phyloP scores from a whole-genome alignment of 2,888 invertebrate species.

The Linnaemya vulpina region DNA sequence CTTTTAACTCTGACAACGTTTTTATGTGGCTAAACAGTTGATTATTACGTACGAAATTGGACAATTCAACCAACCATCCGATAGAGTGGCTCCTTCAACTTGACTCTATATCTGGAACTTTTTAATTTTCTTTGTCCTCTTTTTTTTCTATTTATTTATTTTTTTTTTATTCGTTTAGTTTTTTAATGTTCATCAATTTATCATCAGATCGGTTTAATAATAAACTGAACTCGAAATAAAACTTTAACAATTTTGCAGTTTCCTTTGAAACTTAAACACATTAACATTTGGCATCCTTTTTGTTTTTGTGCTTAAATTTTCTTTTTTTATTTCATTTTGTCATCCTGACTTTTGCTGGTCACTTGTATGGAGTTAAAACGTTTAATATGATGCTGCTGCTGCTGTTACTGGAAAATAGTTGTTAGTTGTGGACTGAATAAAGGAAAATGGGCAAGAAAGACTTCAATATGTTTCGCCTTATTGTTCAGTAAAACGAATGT shows the following conservation, averaged over 20 bases:
- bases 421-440: neutral
- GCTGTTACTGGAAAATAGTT: neutral
- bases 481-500: constrained; percentile 9
- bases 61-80: constrained; percentile 15
- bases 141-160: neutral
- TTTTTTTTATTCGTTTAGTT: constrained; percentile 35
- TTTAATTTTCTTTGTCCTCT: neutral
- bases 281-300: constrained; percentile 15
- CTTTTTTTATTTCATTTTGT: neutral
- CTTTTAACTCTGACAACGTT: constrained; percentile 15
- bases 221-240: constrained; percentile 31
- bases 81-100: neutral
- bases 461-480: constrained; percentile 41
- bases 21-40: constrained; percentile 47
- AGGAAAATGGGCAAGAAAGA: constrained; percentile 4
- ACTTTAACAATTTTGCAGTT: constrained; percentile 55
- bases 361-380: constrained; percentile 19
- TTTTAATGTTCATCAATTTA: constrained; percentile 66
- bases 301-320: constrained; percentile 1
- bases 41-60: constrained; percentile 38
- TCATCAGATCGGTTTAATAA: constrained; percentile 63
- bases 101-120: neutral
- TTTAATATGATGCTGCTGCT: constrained; percentile 35
- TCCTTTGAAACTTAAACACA: constrained; percentile 38
- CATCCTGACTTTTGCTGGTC: constrained; percentile 22